Base-by-base conservation (phyloP, 2,888 invertebrate genomes). In the Hoplodrina blanda region DNA sequence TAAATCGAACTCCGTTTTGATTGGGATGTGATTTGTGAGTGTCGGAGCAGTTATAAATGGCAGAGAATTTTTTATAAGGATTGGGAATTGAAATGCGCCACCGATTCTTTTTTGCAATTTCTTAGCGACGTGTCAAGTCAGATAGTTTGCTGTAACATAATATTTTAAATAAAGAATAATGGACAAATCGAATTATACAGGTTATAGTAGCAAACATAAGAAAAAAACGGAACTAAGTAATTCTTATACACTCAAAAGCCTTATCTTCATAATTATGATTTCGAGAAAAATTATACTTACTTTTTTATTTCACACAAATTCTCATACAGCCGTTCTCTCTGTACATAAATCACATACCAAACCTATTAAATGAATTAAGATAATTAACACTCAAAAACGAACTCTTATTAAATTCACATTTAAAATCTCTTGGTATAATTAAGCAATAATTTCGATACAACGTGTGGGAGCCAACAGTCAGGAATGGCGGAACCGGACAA, bases 1-100 rank as follows among this genome's bases (percentile, higher is more conserved):
- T 73, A 78, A 81, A 78, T 74, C 76, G 77, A 77, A 73, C 67
- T 60, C 62, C 60, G 76, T 73, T 82, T 73, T 70, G 73, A 80
- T 84, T 76, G 56, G 65, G 76, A 68, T 59, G 65, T 83, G 81
- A 84, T 84, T 81, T 80, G 76, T 78, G 73, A 57, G 63, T 69
- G 63, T 72, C 68, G 73, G 64, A 62, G 41, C 46, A 49, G 69
- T 78, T 56, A 56, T 68, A 80, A 71, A 73, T 56, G 73, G 69
- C 62, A 33, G 37, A 44, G 41, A 11, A 10, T 66, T 66, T 62
- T 76, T 37, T 50, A n/a, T 6, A 54, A 59, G 44, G n/a, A 20
- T 69, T 57, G 19, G 10, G 20, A 64, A 67, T 30, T 10, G 33
- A 20, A 71, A 53, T 49, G 13, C 17, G 30, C 11, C 41, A 49